phyloP scores from a whole-genome alignment of 2,888 invertebrate genomes.

The Synergus gifuensis region DNA sequence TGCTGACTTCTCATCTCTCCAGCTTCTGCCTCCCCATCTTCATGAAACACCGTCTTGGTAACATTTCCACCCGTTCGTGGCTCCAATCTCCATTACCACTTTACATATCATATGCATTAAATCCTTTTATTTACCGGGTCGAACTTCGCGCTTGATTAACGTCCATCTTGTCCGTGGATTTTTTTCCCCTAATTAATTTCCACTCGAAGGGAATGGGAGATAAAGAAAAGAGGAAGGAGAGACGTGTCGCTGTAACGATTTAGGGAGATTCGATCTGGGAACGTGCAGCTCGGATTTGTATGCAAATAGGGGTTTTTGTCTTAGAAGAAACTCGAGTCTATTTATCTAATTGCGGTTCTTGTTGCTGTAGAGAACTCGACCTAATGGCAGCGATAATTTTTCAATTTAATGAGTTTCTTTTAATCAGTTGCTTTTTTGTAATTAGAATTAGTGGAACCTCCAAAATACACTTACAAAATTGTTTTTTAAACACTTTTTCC shows the following conservation, averaged over 20 bases:
- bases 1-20: conserved; percentile 45
- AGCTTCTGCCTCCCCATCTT: conserved; percentile 27
- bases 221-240: background rate
- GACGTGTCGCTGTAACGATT: conserved; percentile 35
- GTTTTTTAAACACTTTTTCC: too few relatives aligned
- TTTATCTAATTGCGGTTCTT: conserved; percentile 22
- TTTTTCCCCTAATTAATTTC: conserved; percentile 28
- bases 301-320: conserved; percentile 29
- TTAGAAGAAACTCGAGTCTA: background rate
- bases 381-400: background rate
- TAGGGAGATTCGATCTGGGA: conserved; percentile 27
- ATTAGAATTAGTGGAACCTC: too few relatives aligned
- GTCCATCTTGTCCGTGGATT: conserved; percentile 37
- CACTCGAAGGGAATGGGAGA: background rate
- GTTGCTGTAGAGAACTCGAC: background rate
- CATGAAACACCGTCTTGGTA: conserved; percentile 1
- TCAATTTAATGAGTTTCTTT: background rate
- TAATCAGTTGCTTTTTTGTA: too few relatives aligned
- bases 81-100: conserved; percentile 66
- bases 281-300: conserved; percentile 35
- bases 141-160: conserved; percentile 40
- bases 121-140: conserved; percentile 58
- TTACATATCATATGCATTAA: conserved; percentile 73
- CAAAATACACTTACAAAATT: too few relatives aligned
- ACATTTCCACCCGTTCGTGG: conserved; percentile 51